These are phyloP conservation scores for Megalops cyprinoides DNA, from an alignment of 2,797 vertebrate genomes.

Conservation along the genomic window DNA sequence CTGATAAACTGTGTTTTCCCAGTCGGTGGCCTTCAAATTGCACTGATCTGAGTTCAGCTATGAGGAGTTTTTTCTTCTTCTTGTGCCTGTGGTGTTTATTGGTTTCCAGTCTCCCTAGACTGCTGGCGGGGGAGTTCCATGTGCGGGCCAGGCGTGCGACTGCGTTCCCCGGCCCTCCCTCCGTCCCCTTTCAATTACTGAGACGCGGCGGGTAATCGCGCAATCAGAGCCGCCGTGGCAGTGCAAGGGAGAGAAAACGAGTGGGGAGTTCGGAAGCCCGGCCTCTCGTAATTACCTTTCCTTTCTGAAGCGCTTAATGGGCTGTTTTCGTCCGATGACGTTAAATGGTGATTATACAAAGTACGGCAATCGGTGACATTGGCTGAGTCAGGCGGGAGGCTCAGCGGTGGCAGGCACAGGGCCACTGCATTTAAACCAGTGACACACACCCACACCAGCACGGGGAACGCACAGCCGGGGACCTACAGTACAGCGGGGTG, in stretches of 20 bases:
- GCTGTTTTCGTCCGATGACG: neutral
- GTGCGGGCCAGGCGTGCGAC: neutral
- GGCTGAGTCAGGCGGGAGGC: neutral
- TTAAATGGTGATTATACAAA: neutral
- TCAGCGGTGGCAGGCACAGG: neutral
- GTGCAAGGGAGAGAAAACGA: neutral
- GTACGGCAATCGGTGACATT: neutral
- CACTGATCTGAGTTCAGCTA: slow-evolving; percentile 5
- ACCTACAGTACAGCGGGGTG: too few species aligned
- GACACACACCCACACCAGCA: neutral
- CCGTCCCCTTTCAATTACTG: neutral
- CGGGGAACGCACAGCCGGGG: neutral
- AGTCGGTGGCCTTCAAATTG: slow-evolving; percentile 6
- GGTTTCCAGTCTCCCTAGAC: neutral
- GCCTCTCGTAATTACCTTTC: slow-evolving; percentile 1
- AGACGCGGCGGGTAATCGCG: neutral
- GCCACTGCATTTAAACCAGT: neutral
- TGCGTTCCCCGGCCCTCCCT: neutral
- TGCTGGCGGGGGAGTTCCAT: neutral
- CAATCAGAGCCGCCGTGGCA: neutral
- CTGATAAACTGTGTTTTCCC: slow-evolving; percentile 1
- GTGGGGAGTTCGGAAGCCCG: neutral
- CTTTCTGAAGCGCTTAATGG: slow-evolving; percentile 5
- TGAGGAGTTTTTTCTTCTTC: neutral
- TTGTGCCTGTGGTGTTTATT: neutral